phyloP scores from a whole-genome alignment of 1,140 invertebrate genomes.

The Lerema accius region DNA sequence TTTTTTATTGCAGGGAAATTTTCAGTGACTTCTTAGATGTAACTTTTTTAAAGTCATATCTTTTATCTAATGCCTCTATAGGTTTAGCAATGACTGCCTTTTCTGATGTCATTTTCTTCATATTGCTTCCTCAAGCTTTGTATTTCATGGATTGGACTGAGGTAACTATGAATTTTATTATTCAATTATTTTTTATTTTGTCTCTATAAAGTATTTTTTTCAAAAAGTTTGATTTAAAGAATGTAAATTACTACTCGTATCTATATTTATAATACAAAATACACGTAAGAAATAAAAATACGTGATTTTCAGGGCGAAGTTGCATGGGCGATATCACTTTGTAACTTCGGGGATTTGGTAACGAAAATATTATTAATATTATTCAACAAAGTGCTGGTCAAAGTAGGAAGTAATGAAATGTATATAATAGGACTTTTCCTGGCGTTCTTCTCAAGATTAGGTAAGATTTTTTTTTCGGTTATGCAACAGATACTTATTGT shows the following conservation, averaged over 20 bases:
- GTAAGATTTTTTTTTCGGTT: slow-evolving; percentile 36
- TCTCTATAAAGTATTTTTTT: too few relatives aligned
- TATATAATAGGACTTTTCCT: slow-evolving; percentile 47
- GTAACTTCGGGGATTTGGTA: slow-evolving; percentile 54
- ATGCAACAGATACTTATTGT: not conserved
- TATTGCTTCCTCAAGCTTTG: slow-evolving; percentile 57
- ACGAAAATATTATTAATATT: slow-evolving; percentile 52
- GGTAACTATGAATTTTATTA: slow-evolving; percentile 34
- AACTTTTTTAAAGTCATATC: slow-evolving; percentile 75
- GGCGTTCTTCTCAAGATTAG: slow-evolving; percentile 46
- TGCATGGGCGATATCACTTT: slow-evolving; percentile 47
- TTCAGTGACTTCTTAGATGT: slow-evolving; percentile 78
- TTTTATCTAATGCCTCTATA: slow-evolving; percentile 82
- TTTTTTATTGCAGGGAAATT: slow-evolving; percentile 44
- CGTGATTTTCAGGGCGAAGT: slow-evolving; percentile 39
- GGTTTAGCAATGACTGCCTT: slow-evolving; percentile 77
- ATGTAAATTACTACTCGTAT: too few relatives aligned
- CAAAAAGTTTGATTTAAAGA: too few relatives aligned
- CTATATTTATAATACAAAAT: too few relatives aligned
- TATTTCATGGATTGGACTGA: slow-evolving; percentile 50
- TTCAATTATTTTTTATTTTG: too few relatives aligned
- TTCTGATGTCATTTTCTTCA: slow-evolving; percentile 80
- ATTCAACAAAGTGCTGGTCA: slow-evolving; percentile 46
- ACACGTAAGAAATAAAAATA: too few relatives aligned
- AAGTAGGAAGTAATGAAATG: slow-evolving; percentile 54